A percentile compares a stretch with the other conserved stretches of the same genome.
Evolutionary conservation across 2,888 invertebrate genomes (phyloP).

Genomic region (Dasypolia templi): DNA sequence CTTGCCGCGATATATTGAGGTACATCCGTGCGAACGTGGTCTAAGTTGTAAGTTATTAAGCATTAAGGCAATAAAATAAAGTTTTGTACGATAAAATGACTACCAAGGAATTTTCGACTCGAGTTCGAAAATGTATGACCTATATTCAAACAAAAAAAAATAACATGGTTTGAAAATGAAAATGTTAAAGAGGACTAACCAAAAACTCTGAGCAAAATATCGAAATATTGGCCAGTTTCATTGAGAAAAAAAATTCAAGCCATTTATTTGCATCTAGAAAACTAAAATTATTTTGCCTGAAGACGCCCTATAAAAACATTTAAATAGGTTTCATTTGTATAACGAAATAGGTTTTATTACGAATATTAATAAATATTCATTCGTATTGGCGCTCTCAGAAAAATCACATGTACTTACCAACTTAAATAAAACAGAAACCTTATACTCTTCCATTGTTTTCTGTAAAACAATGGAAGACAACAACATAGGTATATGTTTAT

Average conservation of each 20-base stretch:
- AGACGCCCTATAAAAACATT: neutral
- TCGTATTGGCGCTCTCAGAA: neutral
- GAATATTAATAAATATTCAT: too few relatives aligned
- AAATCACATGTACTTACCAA: neutral
- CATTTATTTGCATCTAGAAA: neutral
- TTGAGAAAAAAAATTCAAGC: neutral
- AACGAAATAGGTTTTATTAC: neutral
- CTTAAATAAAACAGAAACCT: neutral
- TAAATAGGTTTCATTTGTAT: neutral
- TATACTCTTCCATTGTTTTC: neutral
- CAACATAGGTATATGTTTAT: neutral
- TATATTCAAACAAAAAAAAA: neutral
- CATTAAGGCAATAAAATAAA: neutral
- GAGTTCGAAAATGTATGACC: neutral
- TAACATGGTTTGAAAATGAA: too few relatives aligned
- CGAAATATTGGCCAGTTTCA: neutral
- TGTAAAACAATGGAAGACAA: conserved; percentile 10
- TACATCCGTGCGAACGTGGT: too few relatives aligned
- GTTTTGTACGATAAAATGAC: neutral
- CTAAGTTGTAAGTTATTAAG: too few relatives aligned
- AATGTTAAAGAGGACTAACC: too few relatives aligned
- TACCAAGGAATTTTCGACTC: neutral
- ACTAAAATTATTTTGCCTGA: conserved; percentile 9
- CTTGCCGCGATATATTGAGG: too few relatives aligned
- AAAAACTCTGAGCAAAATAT: neutral